A percentile compares a stretch with the other conserved stretches of the same genome.
These are phyloP conservation scores for Keiferia lycopersicella DNA, from an alignment of 2,888 invertebrate genomes.

Conservation along the genomic window DNA sequence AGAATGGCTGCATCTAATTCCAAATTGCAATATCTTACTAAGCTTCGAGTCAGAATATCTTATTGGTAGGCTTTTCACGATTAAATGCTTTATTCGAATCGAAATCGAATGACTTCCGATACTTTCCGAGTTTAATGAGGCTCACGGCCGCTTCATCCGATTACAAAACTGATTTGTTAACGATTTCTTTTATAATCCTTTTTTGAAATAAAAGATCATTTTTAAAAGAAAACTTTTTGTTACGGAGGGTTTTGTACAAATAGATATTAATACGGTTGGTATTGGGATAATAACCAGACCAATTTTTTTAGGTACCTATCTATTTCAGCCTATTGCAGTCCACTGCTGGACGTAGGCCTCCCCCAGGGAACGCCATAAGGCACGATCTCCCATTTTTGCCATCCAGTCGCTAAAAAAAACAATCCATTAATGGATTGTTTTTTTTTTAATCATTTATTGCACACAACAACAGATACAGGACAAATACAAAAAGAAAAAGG, in stretches of 20 bases:
- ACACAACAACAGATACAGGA: no score
- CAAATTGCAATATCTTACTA: background rate
- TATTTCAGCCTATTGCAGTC: no score
- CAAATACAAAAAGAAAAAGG: no score
- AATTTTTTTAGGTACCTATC: no score
- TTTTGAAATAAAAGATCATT: background rate
- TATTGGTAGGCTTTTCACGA: slow-evolving; percentile 24
- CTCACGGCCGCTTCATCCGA: slow-evolving; percentile 18
- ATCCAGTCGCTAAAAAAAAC: no score
- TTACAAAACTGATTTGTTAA: slow-evolving; percentile 23
- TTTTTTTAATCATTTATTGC: no score
- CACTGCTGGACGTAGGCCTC: no score
- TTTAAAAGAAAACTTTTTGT: background rate
- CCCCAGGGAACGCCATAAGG: no score
- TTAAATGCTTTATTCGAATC: slow-evolving; percentile 20
- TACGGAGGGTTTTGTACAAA: background rate
- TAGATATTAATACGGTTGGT: background rate
- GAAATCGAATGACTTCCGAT: slow-evolving; percentile 24
- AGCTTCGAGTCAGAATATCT: background rate
- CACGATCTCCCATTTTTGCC: no score
- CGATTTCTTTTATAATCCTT: slow-evolving; percentile 20
- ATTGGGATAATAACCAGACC: background rate
- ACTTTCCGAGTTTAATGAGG: slow-evolving; percentile 24
- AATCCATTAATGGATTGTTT: no score
- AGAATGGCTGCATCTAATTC: background rate